Evolutionary conservation across 2,797 vertebrate species (phyloP).

Genomic region (Micrastur ruficollis): DNA sequence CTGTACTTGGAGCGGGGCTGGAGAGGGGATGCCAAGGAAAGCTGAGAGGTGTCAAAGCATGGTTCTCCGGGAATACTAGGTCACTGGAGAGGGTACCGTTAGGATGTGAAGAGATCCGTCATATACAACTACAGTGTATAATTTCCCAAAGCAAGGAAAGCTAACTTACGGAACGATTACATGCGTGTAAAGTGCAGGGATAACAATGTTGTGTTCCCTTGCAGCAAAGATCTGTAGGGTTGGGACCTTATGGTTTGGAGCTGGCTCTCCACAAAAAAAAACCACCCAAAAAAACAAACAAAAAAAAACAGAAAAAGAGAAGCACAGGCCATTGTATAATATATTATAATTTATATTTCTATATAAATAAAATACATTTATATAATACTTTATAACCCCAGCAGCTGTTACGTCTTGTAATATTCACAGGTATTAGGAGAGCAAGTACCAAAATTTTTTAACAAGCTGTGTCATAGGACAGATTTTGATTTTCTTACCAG

Average conservation of each 20-base stretch:
- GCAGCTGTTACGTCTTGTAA: not conserved
- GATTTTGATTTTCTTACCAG: not conserved
- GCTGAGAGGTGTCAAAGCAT: not conserved
- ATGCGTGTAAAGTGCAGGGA: not conserved
- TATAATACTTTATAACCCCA: not conserved
- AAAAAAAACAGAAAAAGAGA: not conserved
- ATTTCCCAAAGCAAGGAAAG: not conserved
- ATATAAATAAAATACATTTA: too few species aligned
- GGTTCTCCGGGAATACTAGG: not conserved
- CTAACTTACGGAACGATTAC: too few species aligned
- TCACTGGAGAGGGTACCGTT: not conserved
- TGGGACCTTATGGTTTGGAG: rapidly evolving
- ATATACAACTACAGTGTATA: rapidly evolving
- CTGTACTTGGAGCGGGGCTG: not conserved
- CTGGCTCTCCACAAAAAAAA: rapidly evolving
- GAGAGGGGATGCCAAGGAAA: not conserved
- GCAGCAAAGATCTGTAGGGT: not conserved
- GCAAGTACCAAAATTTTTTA: not conserved
- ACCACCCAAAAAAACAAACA: too few species aligned
- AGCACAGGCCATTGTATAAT: not conserved
- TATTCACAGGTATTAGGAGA: not conserved
- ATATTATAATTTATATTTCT: too few species aligned
- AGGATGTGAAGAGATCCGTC: not conserved
- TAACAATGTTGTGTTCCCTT: rapidly evolving
- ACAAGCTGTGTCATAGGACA: not conserved